Evolutionary conservation across 2,888 invertebrate species (phyloP), one percentile per base, ranked within the genome.

Genomic region (Drosophila glabriapex): DNA sequence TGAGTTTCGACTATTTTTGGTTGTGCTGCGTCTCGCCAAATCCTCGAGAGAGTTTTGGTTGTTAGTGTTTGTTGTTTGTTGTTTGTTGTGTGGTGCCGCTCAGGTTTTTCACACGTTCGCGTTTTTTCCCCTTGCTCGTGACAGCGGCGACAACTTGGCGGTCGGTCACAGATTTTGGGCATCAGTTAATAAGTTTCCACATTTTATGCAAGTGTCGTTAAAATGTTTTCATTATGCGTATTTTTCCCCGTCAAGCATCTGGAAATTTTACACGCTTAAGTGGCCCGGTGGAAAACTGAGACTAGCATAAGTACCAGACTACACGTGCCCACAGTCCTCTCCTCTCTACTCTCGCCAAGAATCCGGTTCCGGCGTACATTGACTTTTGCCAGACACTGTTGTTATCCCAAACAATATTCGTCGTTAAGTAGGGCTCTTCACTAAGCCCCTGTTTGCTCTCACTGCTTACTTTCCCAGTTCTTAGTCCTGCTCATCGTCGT

Each of bases 161-260:
- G 53, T 60, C 54, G 61, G 55, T 67, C 73, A 75, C 68, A 68
- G 62, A 75, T 74, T 69, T 78, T 65, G 72, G 49, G 68, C 85
- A 80, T 65, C 87, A 89, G 89, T 86, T 87, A 89, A 90, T 90
- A 89, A 89, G 83, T 90, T 91, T 83, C 83, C 89, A 82, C 84
- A 89, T 89, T 91, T 91, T 88, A 90, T 90, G 89, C 85, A 90
- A 90, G 90, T 91, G 83, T 79, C 82, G 80, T 84, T 64, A 78
- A 81, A 79, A 73, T 83, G 73, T 78, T 80, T 70, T 73, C 65
- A 69, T 82, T 77, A 68, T 46, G 62, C 65, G 56, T 46, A 46
- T 46, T 25, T 46, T 25, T 46, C 22, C 53, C 53, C 31, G 58
- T 50, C 49, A 64, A 74, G 69, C 76, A 79, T 77, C 82, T 76